Base-by-base conservation (phyloP, 2,113 vertebrate genomes). In the Atlantisia rogersi region DNA sequence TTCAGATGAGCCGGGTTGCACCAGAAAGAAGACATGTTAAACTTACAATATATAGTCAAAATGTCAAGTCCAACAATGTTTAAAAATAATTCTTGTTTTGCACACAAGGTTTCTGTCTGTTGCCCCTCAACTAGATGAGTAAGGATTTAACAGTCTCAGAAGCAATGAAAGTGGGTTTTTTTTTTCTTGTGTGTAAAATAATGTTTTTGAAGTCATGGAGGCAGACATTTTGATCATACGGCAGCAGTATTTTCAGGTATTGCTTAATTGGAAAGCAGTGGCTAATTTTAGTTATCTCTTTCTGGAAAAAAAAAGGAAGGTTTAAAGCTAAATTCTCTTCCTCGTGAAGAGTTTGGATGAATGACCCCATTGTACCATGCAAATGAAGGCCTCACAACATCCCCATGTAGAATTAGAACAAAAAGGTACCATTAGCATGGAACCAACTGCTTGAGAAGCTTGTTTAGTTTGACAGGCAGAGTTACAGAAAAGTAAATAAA, bases 31-130 rank as follows among this genome's bases (percentile, higher is more conserved):
- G 31, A 37, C 0, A 0, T 53, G 26, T 39, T 75, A 52, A 29
- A 68, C 42, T 86, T 35, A 55, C 26, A 62, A 26, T 32, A 40
- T 59, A 29, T 11, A 11, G 7, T 62, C 0, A 0, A 73, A 75
- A 79, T 40, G 12, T 59, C 10, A 64, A 84, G 22, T 75, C 29
- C 39, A 48, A 17, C 39, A 64, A 48, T 28, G 11, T 28, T 29
- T 40, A 48, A 22, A 48, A 52, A 22, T 53, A 83, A 1, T 29
- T 37, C 24, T 67, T 52, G 15, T 69, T 44, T 84, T 81, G 6
- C 12, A n/a, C 0, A 0, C 7, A 9, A 24, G 6, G 3, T 55
- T 59, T 71, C 19, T 83, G 56, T 76, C 7, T 14, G 6, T 3
- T 7, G 28, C 3, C 1, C 9, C 21, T 9, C 11, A 14, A 10